These are phyloP conservation scores for Momotus momota DNA, from an alignment of 2,797 vertebrate species.

Conservation along the genomic window DNA sequence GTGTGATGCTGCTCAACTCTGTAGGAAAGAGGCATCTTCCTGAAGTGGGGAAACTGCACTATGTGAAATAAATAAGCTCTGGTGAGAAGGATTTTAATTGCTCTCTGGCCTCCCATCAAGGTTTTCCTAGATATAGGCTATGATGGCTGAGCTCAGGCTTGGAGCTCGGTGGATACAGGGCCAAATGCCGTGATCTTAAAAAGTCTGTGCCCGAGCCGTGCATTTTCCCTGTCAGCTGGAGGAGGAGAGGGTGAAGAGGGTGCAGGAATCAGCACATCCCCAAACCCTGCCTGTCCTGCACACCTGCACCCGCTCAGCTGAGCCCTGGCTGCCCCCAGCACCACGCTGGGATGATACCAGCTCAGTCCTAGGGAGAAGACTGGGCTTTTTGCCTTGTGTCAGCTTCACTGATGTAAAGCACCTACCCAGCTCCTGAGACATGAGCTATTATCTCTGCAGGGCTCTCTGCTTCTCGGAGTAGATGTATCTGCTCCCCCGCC, in stretches of 20 bases:
- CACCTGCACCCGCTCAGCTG: not conserved
- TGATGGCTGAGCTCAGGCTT: not conserved
- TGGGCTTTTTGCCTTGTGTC: conserved; percentile 22
- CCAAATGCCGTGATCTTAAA: not conserved
- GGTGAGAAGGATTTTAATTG: not conserved
- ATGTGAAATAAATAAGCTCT: not conserved
- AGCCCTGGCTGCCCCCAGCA: not conserved
- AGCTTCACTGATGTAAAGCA: conserved; percentile 33
- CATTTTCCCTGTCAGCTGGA: not conserved
- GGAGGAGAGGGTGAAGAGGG: accelerated
- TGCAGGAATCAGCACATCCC: not conserved
- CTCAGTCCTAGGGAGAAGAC: not conserved
- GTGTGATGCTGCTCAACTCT: not conserved
- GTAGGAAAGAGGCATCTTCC: not conserved
- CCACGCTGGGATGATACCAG: not conserved
- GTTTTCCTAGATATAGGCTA: not conserved
- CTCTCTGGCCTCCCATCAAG: not conserved
- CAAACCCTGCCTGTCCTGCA: not conserved
- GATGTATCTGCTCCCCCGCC: not conserved
- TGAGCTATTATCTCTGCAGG: conserved; percentile 56
- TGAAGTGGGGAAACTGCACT: not conserved
- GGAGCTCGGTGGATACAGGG: not conserved
- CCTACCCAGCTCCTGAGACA: conserved; percentile 13
- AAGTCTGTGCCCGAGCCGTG: not conserved
- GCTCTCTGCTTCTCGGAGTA: not conserved